Evolutionary conservation across 2,797 vertebrate species (phyloP), one percentile per base, ranked within the genome.

Genomic region (Channallabes apus): DNA sequence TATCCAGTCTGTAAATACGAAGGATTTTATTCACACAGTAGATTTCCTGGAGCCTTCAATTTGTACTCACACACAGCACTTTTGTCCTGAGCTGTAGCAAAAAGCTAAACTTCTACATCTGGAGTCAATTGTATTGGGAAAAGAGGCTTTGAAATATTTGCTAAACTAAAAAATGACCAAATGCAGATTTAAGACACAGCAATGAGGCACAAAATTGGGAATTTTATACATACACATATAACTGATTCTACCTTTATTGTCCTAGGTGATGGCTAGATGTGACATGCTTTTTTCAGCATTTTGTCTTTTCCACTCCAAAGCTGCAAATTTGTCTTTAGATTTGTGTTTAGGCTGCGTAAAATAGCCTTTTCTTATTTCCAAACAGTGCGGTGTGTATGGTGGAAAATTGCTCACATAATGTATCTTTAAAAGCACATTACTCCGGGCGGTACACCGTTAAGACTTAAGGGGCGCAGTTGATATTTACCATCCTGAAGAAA

Each of bases 391-490:
- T 92, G 91, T 93, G 93, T 93, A 93, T 91, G 88, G 93, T 93
- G 93, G 94, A 95, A 96, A 95, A 96, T 95, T 93, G 94, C 90
- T 92, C 94, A 93, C 93, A 95, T 95, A 95, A 95, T 94, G 92
- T 95, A 95, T 95, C 94, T 94, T 96, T 95, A 95, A 95, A 96
- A 95, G 94, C 94, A 94, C 94, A 95, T 96, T 95, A 95, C 94
- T 93, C 91, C 92, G 92, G 94, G 92, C 92, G 91, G 92, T 93
- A 94, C 94, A 93, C 87, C 90, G 93, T 92, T 94, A 94, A 92
- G 94, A 96, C 94, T 95, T 96, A 95, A 95, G 94, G 95, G 95
- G 94, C 92, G 91, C 92, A 93, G 93, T 95, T 96, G 94, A 95
- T 96, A 95, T 95, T 95, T 95, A 95, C 94, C 93, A 93, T 93